phyloP scores from a whole-genome alignment of 1,140 invertebrate species.

The Procambarus clarkii region DNA sequence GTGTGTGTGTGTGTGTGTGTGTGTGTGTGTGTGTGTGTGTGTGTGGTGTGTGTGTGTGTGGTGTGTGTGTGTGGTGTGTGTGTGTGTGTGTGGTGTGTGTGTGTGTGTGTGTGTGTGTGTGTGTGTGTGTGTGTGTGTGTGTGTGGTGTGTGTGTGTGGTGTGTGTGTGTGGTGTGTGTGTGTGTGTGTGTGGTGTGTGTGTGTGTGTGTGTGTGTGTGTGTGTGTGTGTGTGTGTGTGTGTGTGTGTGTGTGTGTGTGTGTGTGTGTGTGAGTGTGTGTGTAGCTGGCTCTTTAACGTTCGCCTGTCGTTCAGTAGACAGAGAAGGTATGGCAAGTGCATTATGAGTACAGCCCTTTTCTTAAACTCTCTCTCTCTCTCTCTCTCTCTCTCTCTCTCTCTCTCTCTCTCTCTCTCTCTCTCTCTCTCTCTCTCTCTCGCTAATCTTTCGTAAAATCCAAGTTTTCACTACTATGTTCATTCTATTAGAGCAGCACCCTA shows the following conservation, averaged over 20 bases:
- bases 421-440: no score
- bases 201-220: conserved; percentile 21
- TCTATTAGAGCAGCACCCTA: no score
- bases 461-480: no score
- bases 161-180: no score
- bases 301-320: no score
- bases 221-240: conserved; percentile 35
- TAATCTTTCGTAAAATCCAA: no score
- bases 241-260: conserved; percentile 20
- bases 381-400: no score
- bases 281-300: no score
- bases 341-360: no score
- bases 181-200: conserved; percentile 12
- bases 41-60: neutral
- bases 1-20: conserved; percentile 34
- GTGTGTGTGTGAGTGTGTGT: neutral
- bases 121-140: conserved; percentile 39
- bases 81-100: conserved; percentile 14
- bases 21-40: conserved; percentile 15
- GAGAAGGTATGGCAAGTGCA: no score
- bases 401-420: no score
- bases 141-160: conserved; percentile 29
- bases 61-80: neutral
- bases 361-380: no score
- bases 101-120: conserved; percentile 34